Conservation (phyloP, 2,113 vertebrate species). For the Epinephelus cyanopodus region DNA sequence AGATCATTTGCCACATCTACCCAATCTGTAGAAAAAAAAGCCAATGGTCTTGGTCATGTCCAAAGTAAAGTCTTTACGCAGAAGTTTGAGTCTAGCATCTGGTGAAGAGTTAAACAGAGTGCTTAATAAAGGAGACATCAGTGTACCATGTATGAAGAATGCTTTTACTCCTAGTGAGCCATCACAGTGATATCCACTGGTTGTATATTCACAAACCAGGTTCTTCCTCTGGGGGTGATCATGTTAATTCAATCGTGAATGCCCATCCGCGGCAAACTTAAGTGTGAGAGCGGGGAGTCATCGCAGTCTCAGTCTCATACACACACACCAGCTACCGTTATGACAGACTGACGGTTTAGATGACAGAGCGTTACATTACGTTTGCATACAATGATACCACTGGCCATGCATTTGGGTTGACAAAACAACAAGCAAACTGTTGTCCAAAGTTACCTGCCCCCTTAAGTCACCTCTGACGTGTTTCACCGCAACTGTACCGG, state of each 20-base stretch:
- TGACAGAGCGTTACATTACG: background rate
- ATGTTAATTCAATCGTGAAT: background rate
- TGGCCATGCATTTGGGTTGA: background rate
- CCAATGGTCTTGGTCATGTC: background rate
- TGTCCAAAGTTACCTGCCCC: background rate
- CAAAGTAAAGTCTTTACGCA: background rate
- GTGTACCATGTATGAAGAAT: background rate
- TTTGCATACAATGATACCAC: background rate
- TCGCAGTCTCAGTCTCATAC: background rate
- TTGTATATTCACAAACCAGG: background rate
- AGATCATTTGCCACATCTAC: conserved; percentile 91
- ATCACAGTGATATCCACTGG: background rate
- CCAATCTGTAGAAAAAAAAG: conserved; percentile 87
- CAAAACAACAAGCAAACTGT: fast-evolving
- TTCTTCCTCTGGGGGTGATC: background rate
- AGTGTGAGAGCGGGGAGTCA: conserved; percentile 31
- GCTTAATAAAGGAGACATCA: background rate
- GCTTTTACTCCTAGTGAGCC: background rate
- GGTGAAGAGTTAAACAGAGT: background rate
- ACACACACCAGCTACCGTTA: background rate
- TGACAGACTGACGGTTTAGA: background rate
- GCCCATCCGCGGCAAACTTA: conserved; percentile 39
- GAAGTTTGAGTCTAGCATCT: background rate
- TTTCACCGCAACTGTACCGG: conserved; percentile 24
- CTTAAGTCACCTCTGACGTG: background rate